phyloP scores from a whole-genome alignment of 2,113 vertebrate genomes.

The Micronycteris hirsuta region DNA sequence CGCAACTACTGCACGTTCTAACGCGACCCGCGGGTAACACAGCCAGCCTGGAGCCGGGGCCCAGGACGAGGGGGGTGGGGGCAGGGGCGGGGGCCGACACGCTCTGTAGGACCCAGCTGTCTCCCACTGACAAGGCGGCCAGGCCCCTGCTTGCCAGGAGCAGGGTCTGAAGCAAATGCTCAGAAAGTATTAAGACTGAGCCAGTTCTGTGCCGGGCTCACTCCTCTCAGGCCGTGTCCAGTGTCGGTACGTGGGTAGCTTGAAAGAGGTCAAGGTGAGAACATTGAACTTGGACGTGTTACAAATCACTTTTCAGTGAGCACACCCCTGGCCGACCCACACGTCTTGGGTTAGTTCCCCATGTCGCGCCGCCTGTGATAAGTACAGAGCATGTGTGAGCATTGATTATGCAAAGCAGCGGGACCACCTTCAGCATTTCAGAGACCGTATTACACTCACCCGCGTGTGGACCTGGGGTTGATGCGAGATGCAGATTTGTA shows the following conservation, averaged over 20 bases:
- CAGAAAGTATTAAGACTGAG: neutral
- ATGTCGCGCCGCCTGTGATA: neutral
- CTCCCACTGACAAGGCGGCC: neutral
- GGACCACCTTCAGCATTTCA: neutral
- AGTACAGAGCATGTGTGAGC: neutral
- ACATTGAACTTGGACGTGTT: neutral
- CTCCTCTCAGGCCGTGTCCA: neutral
- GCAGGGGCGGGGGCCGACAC: neutral
- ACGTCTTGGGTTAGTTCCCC: neutral
- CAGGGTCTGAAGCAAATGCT: neutral
- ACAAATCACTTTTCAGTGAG: neutral
- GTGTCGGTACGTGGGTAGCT: accelerated
- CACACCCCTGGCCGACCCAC: neutral
- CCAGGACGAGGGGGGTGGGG: no score
- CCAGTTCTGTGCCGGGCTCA: neutral
- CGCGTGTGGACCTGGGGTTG: neutral
- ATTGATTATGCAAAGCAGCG: neutral
- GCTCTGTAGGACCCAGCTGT: neutral
- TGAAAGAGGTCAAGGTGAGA: neutral
- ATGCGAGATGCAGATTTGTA: neutral
- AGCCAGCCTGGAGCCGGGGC: neutral
- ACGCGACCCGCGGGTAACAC: neutral
- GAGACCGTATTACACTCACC: no score
- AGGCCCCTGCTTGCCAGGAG: neutral
- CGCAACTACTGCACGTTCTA: neutral